Base-by-base conservation (phyloP, 2,797 vertebrate species). In the Paratrypauchen microcephalus region DNA sequence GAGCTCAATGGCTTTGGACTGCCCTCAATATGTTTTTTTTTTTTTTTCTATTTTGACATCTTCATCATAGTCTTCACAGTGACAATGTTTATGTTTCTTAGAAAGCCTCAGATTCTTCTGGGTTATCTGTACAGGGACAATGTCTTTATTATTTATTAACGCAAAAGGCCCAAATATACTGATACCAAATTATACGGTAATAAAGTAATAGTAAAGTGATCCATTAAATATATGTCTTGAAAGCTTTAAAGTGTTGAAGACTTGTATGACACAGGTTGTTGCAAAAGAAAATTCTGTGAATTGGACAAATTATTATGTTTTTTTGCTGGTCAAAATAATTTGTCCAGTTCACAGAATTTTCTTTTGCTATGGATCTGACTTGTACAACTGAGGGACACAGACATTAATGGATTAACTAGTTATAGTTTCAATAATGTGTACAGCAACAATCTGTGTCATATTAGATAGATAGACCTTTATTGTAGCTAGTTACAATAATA, bases 1-100 rank as follows among this genome's bases (percentile, higher is more conserved):
- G n/a, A 70, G 52, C 3, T 48, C 79, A 62, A 21, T 59, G 60
- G 41, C 21, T 50, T 48, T 64, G 24, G 6, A 28, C 26, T 11
- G 12, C 24, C 11, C 28, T 54, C 26, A 28, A 6, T 57, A 13
- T 56, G 9, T 24, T 26, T 24, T 5, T 26, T 5, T 0, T 57
- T 24, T 4, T 24, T 65, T 18, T 15, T 11, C 15, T 24, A 36
- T 60, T 36, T n/a, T 11, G 30, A 11, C 28, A 18, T 32, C 56
- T 58, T 58, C 26, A 58, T 30, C 5, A 6, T 58, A n/a, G 18
- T 11, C 28, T 11, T 60, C 19, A 54, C 58, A 28, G 16, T 58
- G 15, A 58, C 3, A 30, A 5, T 19, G 18, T 9, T 9, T 59
- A 5, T 28, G 16, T 15, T 56, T 56, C 23, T 26, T 56, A 26